A percentile compares a stretch with the other conserved stretches of the same genome.
phyloP scores from a whole-genome alignment of 2,888 invertebrate species.

The Dicycla oo region DNA sequence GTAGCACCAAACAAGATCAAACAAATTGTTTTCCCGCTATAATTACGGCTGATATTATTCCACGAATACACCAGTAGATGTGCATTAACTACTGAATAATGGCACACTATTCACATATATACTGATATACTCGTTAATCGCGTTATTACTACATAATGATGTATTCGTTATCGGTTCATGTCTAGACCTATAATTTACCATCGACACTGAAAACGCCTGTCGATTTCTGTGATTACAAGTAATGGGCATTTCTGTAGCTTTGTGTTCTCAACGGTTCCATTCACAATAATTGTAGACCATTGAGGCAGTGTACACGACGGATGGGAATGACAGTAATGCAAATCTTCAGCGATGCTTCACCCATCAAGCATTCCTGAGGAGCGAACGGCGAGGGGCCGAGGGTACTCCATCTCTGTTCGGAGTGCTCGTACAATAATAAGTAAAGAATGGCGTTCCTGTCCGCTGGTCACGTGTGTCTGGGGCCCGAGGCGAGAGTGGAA shows the following conservation, averaged over 20 bases:
- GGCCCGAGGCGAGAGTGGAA: slow-evolving; percentile 86
- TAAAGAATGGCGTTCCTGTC: slow-evolving; percentile 81
- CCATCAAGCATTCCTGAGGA: slow-evolving; percentile 73
- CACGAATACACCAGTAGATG: slow-evolving; percentile 36
- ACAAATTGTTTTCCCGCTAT: slow-evolving; percentile 49
- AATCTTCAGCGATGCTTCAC: slow-evolving; percentile 76
- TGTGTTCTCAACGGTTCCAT: slow-evolving; percentile 70
- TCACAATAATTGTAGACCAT: slow-evolving; percentile 76
- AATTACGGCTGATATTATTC: slow-evolving; percentile 58
- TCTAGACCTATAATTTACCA: slow-evolving; percentile 56
- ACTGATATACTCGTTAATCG: slow-evolving; percentile 48
- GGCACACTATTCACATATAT: slow-evolving; percentile 47
- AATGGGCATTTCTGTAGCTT: slow-evolving; percentile 68
- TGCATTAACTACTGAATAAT: slow-evolving; percentile 61
- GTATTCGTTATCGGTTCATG: slow-evolving; percentile 54
- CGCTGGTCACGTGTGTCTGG: slow-evolving; percentile 81
- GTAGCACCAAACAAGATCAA: slow-evolving; percentile 46
- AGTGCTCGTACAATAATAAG: slow-evolving; percentile 68
- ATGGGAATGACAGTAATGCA: slow-evolving; percentile 82
- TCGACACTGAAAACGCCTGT: slow-evolving; percentile 56
- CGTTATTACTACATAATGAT: slow-evolving; percentile 55
- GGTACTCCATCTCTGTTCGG: slow-evolving; percentile 76
- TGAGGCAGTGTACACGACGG: slow-evolving; percentile 75
- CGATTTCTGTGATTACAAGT: slow-evolving; percentile 68
- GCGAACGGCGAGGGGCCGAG: slow-evolving; percentile 71